Base-by-base conservation (phyloP, 2,888 invertebrate species). In the Thera obeliscata region DNA sequence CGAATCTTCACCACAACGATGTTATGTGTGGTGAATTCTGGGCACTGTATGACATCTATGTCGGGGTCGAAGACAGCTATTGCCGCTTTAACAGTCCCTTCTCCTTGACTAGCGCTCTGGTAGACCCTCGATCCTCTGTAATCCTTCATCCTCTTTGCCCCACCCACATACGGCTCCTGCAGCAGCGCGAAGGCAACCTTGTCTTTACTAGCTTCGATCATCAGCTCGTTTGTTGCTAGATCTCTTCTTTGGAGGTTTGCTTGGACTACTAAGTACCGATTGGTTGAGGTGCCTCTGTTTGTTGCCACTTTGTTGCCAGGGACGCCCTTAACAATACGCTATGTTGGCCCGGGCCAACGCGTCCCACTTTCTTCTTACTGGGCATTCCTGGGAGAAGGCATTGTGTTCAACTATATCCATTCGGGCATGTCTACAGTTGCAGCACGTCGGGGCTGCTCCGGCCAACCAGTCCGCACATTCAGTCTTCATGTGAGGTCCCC, bases 401-500 rank as follows among this genome's bases (percentile, higher is more conserved):
- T 9, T 52, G 9, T 52, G 52, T 1, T 36, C 49, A 0, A 5
- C 5, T 2, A 1, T 12, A 6, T 49, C 49, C 4, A 49, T 2
- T 12, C 5, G 3, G 3, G 49, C 49, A 12, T 49, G 49, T 12
- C 0, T 3, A 2, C 49, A 49, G 12, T 49, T 49, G 12, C 49
- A 49, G 12, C 49, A 49, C 12, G 49, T 49, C 4, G 49, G 49
- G 1, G 49, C 6, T 4, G 36, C 36, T 22, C 52, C 3, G 41
- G 35, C 5, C 5, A 41, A 35, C 61, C 52, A 52, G 8, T 12
- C 46, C 0, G 38, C 41, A 41, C 74, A 74, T 0, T 73, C 64
- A 0, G 58, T 12, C 38, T 58, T 54, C 35, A 67, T 5, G 55
- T 77, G 75, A 0, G 69, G 64, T 0, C 70, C 77, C 0, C 73